Percentiles rank a stretch among this genome's conserved stretches.
Evolutionary conservation across 1,140 invertebrate genomes (phyloP).

Genomic region (Hyles vespertilio): DNA sequence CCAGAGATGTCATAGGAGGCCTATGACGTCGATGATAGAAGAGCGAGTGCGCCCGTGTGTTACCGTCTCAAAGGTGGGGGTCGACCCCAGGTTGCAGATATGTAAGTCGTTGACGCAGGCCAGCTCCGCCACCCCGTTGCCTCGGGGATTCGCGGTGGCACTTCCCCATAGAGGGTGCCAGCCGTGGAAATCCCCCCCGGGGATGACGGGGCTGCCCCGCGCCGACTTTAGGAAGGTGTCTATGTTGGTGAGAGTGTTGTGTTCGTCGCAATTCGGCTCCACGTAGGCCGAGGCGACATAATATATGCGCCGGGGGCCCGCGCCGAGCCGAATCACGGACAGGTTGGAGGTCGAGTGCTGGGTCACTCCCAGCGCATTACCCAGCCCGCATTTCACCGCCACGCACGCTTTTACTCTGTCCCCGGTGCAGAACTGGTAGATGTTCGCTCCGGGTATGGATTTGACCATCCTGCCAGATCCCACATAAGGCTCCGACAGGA

Average conservation of each 20-base stretch:
- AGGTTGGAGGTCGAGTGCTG: no score
- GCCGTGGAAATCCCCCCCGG: not conserved
- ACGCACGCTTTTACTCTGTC: not conserved
- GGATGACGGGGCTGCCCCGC: not conserved
- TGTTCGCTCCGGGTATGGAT: not conserved
- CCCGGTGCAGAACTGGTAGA: not conserved
- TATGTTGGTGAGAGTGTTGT: not conserved
- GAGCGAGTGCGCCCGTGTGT: not conserved
- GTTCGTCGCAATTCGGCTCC: not conserved
- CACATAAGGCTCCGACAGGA: not conserved
- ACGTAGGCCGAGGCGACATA: not conserved
- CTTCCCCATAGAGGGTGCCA: not conserved
- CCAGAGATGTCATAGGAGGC: not conserved
- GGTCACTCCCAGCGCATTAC: no score
- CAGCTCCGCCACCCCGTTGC: not conserved
- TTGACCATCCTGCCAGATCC: not conserved
- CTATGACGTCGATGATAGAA: conserved; percentile 19
- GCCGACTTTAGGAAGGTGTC: not conserved
- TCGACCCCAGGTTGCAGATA: conserved; percentile 6
- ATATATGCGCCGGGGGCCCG: no score
- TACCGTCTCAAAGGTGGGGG: conserved; percentile 14
- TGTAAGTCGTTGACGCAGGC: conserved; percentile 1
- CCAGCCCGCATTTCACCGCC: no score
- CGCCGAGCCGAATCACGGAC: no score
- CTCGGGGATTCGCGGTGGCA: not conserved